Percentiles rank a stretch among this genome's conserved stretches.
Conservation (phyloP, 2,113 vertebrate genomes). For the Montifringilla adamsi region DNA sequence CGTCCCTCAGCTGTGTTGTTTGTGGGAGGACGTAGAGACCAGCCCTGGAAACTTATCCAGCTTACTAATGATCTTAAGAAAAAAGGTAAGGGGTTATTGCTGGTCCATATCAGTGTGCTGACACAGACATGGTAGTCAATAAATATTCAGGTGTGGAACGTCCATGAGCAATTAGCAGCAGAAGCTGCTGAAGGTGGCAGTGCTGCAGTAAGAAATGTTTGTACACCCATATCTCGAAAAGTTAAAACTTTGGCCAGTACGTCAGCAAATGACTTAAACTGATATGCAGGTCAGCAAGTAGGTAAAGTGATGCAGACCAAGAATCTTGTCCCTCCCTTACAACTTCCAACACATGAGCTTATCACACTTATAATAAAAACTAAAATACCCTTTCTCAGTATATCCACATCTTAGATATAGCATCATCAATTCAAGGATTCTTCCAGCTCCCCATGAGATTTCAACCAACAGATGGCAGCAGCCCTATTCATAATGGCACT, state of each 20-base stretch:
- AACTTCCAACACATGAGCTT: background rate
- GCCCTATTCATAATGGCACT: constrained; percentile 46
- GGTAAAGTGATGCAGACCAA: background rate
- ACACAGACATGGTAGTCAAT: background rate
- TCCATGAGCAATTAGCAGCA: background rate
- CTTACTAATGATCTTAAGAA: background rate
- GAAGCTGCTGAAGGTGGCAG: background rate
- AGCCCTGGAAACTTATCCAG: background rate
- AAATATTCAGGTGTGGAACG: background rate
- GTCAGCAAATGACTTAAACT: background rate
- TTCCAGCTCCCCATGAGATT: constrained; percentile 4
- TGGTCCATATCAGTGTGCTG: background rate
- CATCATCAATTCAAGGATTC: constrained; percentile 9
- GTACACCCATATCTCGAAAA: background rate
- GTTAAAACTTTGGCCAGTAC: background rate
- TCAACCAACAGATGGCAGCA: constrained; percentile 73
- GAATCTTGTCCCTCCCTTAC: accelerated
- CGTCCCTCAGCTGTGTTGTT: background rate
- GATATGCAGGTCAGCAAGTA: background rate
- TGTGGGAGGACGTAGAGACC: background rate
- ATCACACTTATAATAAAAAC: background rate
- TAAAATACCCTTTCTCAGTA: background rate
- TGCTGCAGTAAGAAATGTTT: background rate
- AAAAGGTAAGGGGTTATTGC: background rate
- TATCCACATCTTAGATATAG: background rate